Evolutionary conservation across 2,888 invertebrate species (phyloP).

Genomic region (Drosophila affinis): DNA sequence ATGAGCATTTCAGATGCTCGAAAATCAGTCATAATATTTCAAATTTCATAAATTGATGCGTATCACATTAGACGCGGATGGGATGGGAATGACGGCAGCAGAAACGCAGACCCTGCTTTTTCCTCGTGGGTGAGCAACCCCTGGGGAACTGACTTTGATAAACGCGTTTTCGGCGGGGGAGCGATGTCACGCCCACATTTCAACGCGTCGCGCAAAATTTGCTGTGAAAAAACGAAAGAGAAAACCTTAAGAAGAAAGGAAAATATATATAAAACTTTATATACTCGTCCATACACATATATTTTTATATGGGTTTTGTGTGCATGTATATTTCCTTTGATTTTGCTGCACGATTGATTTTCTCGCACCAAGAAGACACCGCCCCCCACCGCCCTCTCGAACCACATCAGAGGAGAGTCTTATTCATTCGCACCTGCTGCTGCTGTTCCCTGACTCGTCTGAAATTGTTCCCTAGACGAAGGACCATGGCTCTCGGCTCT

Average conservation of each 20-base stretch:
- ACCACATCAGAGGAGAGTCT: constrained; percentile 19
- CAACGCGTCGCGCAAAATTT: constrained; percentile 54
- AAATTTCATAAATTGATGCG: constrained; percentile 80
- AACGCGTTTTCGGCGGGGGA: constrained; percentile 56
- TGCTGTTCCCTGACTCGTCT: constrained; percentile 17
- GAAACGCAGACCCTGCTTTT: constrained; percentile 10
- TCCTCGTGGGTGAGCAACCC: constrained; percentile 51
- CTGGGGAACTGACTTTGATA: constrained; percentile 67
- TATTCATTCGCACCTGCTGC: constrained; percentile 47
- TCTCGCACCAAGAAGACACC: constrained; percentile 48
- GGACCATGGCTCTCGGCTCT: not conserved
- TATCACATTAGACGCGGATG: constrained; percentile 66
- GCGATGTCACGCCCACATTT: constrained; percentile 56
- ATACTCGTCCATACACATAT: not conserved
- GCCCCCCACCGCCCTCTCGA: constrained; percentile 2
- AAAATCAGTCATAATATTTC: constrained; percentile 80
- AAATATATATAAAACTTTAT: constrained; percentile 2
- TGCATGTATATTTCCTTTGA: constrained; percentile 58
- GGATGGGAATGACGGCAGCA: constrained; percentile 37
- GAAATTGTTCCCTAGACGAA: constrained; percentile 59
- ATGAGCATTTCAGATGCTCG: constrained; percentile 37
- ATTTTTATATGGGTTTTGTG: constrained; percentile 10
- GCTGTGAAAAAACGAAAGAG: constrained; percentile 33
- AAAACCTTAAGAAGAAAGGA: constrained; percentile 8
- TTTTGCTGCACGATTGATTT: constrained; percentile 67